Percentiles rank a stretch among this genome's conserved stretches.
Conservation (phyloP, 30 jellyfish, hydroid and myxozoan genomes). For the Chrysaora quinquecirrha region DNA sequence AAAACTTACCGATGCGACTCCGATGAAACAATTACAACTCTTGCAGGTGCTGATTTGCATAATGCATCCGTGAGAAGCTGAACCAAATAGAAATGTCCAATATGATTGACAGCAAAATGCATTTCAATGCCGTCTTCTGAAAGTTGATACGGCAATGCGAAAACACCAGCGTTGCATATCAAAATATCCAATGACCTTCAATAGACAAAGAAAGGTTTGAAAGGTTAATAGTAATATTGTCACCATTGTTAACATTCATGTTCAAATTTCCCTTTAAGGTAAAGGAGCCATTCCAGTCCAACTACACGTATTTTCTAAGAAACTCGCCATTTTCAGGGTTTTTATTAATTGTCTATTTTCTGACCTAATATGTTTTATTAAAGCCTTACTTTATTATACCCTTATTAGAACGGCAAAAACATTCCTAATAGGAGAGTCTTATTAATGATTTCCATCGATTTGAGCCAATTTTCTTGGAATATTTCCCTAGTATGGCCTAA, state of each 20-base stretch:
- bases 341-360: no score
- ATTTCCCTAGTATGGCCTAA: no score
- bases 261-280: no score
- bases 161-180: slow-evolving; percentile 96
- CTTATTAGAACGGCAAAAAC: no score
- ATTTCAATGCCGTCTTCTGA: slow-evolving; percentile 89
- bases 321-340: not conserved
- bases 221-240: not conserved
- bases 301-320: not conserved
- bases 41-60: slow-evolving; percentile 78
- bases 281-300: no score
- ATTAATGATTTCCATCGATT: no score
- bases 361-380: no score
- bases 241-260: no score
- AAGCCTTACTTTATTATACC: no score
- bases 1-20: slow-evolving; percentile 98
- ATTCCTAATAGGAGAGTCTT: no score
- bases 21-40: slow-evolving; percentile 93
- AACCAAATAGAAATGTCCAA: slow-evolving; percentile 90
- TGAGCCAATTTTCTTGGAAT: no score
- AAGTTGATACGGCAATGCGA: slow-evolving; percentile 78
- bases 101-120: slow-evolving; percentile 93
- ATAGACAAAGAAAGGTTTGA: not conserved
- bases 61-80: slow-evolving; percentile 76
- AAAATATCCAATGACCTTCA: slow-evolving; percentile 84